Base-by-base conservation (phyloP, 1,140 invertebrate genomes). In the Drosophila leontia region DNA sequence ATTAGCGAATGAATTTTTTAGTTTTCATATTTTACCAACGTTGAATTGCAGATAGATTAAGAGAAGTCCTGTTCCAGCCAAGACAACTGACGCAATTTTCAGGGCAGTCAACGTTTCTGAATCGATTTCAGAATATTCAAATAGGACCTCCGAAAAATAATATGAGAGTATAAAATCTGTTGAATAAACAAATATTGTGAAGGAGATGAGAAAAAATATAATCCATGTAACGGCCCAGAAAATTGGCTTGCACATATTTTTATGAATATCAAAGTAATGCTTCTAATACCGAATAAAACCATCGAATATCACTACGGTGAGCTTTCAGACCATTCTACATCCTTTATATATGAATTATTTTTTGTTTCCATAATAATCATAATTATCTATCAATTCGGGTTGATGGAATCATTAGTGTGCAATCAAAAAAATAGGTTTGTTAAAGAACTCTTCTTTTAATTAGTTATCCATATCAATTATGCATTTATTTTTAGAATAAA, bases 1-100 rank as follows among this genome's bases (percentile, higher is more conserved):
- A 3, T 19, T 3, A 35, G 7, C 3, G 1, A 32, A 32, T 12
- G 1, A 1, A 7, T 11, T 12, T 15, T 17, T n/a, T 12, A 4
- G 0, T 19, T 23, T 57, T 29, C 12, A 13, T n/a, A 15, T 7
- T 11, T 26, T 7, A 65, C 57, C 34, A 13, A 71, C 68, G 17
- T 42, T 69, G 3, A 57, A 37, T 69, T 71, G 11, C 4, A 71
- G 3, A 19, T 15, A 69, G 17, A 56, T 47, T 11, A 71, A 23
- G 4, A 32, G 23, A 9, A 41, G 0, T 44, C 63, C 68, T 11
- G 9, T 17, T 19, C 13, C 41, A 12, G 39, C 68, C 17, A 68
- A 12, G 7, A 39, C 0, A 13, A 29, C 0, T 19, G 41, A 64
- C 1, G 7, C 0, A 5, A 50, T 0, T 11, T 39, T 8, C n/a